Base-by-base conservation (phyloP, 2,888 invertebrate genomes). In the Drosophila leonis region DNA sequence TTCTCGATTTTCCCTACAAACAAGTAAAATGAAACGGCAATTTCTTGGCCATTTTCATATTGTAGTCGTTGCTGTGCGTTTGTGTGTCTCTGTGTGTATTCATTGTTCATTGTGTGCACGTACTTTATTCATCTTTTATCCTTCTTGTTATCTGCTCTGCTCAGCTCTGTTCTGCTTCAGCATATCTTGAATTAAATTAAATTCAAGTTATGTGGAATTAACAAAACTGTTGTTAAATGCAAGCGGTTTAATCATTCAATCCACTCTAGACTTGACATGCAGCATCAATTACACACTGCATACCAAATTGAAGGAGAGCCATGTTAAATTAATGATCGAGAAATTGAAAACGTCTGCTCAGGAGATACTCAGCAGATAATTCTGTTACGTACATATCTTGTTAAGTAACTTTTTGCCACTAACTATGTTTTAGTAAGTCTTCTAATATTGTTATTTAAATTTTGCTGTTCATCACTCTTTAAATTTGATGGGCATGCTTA, bases 1-100 rank as follows among this genome's bases (percentile, higher is more conserved):
- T 51, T 72, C 61, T 70, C 55, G 46, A 56, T 63, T 49, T 27
- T 18, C 54, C 35, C 41, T 42, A 13, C 69, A 64, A 72, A 54
- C 49, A 57, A 72, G 80, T 69, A 76, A 82, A 78, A 73, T 72
- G 76, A 82, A 84, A 78, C 77, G 77, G 66, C 77, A 77, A 79
- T 77, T 77, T 79, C 77, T 71, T 65, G 72, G 80, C 77, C 59
- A 78, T 78, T 80, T 78, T 80, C 80, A 80, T 73, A 80, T 76
- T 73, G 72, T 71, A 76, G 80, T 88, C 70, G 64, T 46, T 65
- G 65, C 60, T 29, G 56, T 12, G 33, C 48, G 20, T 52, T 24
- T 29, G 35, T 56, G 10, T 64, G 37, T 67, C 24, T 57, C 13
- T 52, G 44, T 44, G 12, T 39, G 31, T 35, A 15, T 31, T n/a